These are phyloP conservation scores for Cabera pusaria DNA, from an alignment of 2,888 invertebrate species.

Conservation along the genomic window DNA sequence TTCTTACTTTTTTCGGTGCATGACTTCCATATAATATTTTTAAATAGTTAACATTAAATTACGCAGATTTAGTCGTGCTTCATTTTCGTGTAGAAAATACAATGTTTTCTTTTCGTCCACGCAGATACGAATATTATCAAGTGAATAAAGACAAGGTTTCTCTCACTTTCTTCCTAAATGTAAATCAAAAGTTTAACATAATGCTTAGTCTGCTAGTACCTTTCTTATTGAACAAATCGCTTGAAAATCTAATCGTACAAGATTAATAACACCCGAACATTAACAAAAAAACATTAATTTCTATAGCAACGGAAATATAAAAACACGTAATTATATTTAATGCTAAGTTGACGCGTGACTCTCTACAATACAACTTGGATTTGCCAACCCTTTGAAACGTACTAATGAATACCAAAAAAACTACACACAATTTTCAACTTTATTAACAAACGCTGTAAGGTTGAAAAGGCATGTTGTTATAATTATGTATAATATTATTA, in stretches of 20 bases:
- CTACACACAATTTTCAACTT: slow-evolving; percentile 36
- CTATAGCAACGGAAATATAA: slow-evolving; percentile 74
- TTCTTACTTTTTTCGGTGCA: too few relatives aligned
- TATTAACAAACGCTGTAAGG: slow-evolving; percentile 42
- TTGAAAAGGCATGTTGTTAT: slow-evolving; percentile 39
- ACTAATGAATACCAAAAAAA: slow-evolving; percentile 66
- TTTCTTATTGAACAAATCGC: too few relatives aligned
- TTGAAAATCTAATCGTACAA: slow-evolving; percentile 24
- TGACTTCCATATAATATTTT: too few relatives aligned
- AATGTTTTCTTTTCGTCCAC: too few relatives aligned
- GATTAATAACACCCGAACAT: slow-evolving; percentile 27
- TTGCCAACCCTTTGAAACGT: slow-evolving; percentile 81
- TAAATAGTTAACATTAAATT: too few relatives aligned
- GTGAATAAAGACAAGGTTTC: too few relatives aligned
- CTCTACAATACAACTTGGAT: slow-evolving; percentile 77
- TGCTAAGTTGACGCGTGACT: slow-evolving; percentile 77
- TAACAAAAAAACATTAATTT: slow-evolving; percentile 50
- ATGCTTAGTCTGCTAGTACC: too few relatives aligned
- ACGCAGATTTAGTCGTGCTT: too few relatives aligned
- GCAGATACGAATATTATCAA: too few relatives aligned
- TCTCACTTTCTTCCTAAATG: too few relatives aligned
- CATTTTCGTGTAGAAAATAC: too few relatives aligned
- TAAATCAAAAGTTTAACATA: too few relatives aligned
- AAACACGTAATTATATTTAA: slow-evolving; percentile 69
- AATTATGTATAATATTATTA: slow-evolving; percentile 68